phyloP scores from a whole-genome alignment of 1,140 invertebrate species.

The Brachionus rubens region DNA sequence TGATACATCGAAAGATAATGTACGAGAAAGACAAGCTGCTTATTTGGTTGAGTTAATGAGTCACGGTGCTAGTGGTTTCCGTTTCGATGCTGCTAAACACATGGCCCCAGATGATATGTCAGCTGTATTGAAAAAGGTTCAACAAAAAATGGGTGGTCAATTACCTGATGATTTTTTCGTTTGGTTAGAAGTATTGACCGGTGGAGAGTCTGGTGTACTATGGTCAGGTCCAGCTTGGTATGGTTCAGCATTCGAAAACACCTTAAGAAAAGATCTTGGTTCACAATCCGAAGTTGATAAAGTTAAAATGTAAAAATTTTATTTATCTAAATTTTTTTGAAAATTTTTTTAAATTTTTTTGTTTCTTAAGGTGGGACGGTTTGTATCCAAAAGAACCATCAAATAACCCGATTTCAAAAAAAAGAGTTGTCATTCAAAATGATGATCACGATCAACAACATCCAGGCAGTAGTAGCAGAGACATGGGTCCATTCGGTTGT shows the following conservation, averaged over 20 bases:
- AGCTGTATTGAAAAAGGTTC: conserved; percentile 42
- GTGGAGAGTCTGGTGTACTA: conserved; percentile 34
- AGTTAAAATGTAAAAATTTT: conserved; percentile 20
- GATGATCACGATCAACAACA: conserved; percentile 47
- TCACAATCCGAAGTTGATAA: conserved; percentile 37
- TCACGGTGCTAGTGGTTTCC: conserved; percentile 72
- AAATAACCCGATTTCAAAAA: conserved; percentile 35
- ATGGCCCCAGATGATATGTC: conserved; percentile 42
- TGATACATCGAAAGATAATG: conserved; percentile 67
- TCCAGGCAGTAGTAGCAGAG: conserved; percentile 34
- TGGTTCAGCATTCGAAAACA: conserved; percentile 32
- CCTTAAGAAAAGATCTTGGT: conserved; percentile 32
- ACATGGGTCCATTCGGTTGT: conserved; percentile 36
- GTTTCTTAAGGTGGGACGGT: conserved; percentile 10
- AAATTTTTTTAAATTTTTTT: not conserved
- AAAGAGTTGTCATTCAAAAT: conserved; percentile 46
- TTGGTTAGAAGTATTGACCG: conserved; percentile 44
- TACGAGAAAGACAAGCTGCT: conserved; percentile 67
- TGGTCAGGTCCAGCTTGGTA: conserved; percentile 45
- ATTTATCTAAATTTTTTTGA: not conserved
- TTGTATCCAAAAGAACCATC: conserved; percentile 41
- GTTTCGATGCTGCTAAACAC: conserved; percentile 49
- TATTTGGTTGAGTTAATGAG: conserved; percentile 71
- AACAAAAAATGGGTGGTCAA: conserved; percentile 45
- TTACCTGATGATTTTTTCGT: conserved; percentile 46